A percentile compares a stretch with the other conserved stretches of the same genome.
Evolutionary conservation across 2,888 invertebrate species (phyloP).

Genomic region (Hybos culiciformis): DNA sequence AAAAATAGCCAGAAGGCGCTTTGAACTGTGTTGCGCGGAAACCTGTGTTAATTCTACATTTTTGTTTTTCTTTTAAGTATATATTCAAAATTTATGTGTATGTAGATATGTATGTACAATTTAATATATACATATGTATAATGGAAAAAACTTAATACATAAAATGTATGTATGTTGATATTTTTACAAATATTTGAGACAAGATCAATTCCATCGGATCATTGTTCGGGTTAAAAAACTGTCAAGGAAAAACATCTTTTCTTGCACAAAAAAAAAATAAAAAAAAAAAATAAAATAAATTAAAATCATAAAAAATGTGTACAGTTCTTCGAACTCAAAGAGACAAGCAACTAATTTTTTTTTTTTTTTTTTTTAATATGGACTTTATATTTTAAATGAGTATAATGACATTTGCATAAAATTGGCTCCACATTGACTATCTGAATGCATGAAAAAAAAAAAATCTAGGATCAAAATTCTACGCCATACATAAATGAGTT

Average conservation of each 20-base stretch:
- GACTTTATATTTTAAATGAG: not conserved
- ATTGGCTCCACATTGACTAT: not conserved
- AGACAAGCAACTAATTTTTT: not conserved
- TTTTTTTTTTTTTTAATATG: not conserved
- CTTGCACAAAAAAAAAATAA: no score
- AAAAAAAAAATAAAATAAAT: no score
- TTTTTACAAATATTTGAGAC: not conserved
- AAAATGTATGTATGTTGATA: not conserved
- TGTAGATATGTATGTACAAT: no score
- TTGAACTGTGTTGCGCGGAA: no score
- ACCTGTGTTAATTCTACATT: no score
- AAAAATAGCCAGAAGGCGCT: no score
- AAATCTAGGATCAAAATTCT: not conserved
- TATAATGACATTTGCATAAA: slow-evolving; percentile 4
- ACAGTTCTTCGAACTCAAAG: slow-evolving; percentile 1
- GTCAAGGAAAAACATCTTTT: slow-evolving; percentile 2
- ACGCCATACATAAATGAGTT: no score
- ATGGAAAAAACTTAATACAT: not conserved
- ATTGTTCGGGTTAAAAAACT: slow-evolving; percentile 2
- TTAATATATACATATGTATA: no score
- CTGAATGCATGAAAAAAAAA: not conserved
- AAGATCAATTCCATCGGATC: not conserved
- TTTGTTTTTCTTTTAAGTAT: no score
- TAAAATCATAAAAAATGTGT: no score
- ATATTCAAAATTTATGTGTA: no score